phyloP scores from a whole-genome alignment of 2,888 invertebrate genomes.

The Galeruca laticollis region DNA sequence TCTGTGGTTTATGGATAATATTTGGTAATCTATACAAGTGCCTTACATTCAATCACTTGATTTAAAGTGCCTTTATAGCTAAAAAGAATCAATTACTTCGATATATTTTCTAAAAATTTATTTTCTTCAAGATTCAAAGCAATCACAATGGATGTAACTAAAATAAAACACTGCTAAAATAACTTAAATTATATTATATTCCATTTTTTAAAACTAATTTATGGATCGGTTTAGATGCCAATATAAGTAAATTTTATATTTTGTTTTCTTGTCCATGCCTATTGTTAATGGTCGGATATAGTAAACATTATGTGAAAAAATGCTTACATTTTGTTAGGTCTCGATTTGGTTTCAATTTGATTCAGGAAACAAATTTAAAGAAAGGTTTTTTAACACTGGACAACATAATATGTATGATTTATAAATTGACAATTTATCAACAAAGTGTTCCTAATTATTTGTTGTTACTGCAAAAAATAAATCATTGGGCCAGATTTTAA shows the following conservation, averaged over 20 bases:
- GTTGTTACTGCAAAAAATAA: neutral
- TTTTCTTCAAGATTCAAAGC: neutral
- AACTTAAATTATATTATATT: no score
- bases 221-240: no score
- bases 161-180: neutral
- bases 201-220: no score
- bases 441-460: neutral
- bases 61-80: constrained; percentile 28
- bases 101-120: neutral
- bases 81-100: neutral
- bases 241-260: no score
- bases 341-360: no score
- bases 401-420: no score
- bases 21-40: constrained; percentile 15
- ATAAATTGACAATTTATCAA: no score
- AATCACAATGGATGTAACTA: neutral
- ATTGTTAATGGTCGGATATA: no score
- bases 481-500: neutral
- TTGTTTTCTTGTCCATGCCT: no score
- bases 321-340: no score
- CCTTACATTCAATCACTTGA: constrained; percentile 21
- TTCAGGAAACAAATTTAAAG: no score
- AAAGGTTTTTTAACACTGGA: no score
- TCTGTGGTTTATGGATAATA: neutral
- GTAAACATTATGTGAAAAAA: neutral